These are phyloP conservation scores for Echeneis naucrates DNA, from an alignment of 2,797 vertebrate genomes.

Conservation along the genomic window DNA sequence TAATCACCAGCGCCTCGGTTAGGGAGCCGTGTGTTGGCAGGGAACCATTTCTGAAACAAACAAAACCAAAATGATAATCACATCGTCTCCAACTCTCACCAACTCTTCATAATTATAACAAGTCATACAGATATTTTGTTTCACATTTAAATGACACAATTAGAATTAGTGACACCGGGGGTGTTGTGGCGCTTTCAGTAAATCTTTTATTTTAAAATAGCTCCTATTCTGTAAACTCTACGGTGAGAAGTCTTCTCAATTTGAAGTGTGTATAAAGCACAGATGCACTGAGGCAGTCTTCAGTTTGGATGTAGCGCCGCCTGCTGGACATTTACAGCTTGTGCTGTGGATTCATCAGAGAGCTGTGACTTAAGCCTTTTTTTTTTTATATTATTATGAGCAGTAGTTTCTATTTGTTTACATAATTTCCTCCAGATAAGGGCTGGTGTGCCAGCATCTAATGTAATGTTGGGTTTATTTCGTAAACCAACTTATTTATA, in stretches of 20 bases:
- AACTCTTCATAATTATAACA: not conserved
- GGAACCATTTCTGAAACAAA: conserved; percentile 12
- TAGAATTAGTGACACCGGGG: not conserved
- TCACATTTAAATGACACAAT: not conserved
- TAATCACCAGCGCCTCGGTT: conserved; percentile 74
- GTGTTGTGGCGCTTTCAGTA: not conserved
- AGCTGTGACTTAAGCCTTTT: not conserved
- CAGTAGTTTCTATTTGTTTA: not conserved
- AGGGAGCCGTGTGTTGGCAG: conserved; percentile 21
- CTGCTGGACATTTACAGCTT: conserved; percentile 88
- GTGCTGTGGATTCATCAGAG: conserved; percentile 39
- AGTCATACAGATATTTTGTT: not conserved
- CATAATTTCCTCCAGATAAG: not conserved
- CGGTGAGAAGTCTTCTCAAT: not conserved
- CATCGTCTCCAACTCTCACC: not conserved
- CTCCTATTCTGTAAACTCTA: not conserved
- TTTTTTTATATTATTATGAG: too few species aligned
- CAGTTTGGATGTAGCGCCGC: conserved; percentile 82
- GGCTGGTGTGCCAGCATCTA: not conserved
- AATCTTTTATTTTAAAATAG: not conserved
- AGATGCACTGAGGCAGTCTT: not conserved
- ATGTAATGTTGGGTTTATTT: not conserved
- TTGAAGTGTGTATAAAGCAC: not conserved
- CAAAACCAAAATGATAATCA: not conserved
- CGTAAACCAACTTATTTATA: too few species aligned